Conservation (phyloP, 1,140 invertebrate species). For the Cotesia typhae region DNA sequence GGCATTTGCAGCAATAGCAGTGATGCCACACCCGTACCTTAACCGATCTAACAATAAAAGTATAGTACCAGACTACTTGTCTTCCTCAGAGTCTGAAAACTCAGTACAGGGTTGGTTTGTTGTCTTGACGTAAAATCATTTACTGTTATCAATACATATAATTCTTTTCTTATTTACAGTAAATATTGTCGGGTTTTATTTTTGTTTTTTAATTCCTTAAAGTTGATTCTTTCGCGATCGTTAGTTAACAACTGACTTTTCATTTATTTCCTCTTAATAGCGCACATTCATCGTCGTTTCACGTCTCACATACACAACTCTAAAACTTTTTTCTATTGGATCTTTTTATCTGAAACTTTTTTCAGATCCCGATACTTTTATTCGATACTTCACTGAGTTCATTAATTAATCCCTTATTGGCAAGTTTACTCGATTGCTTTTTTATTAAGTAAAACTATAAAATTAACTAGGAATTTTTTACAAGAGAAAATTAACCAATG, state of each 20-base stretch:
- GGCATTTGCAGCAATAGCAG: slow-evolving; percentile 1
- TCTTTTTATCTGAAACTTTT: too few species aligned
- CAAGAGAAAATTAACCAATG: too few species aligned
- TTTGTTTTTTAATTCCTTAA: slow-evolving; percentile 5
- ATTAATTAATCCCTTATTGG: too few species aligned
- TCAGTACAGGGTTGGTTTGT: not conserved
- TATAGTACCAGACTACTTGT: slow-evolving; percentile 13
- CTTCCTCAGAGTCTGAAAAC: too few species aligned
- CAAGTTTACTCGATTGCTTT: too few species aligned
- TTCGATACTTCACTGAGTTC: too few species aligned
- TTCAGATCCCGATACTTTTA: too few species aligned
- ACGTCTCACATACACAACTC: not conserved
- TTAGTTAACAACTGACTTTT: slow-evolving; percentile 13
- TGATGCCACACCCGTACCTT: slow-evolving; percentile 24
- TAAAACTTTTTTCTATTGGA: too few species aligned
- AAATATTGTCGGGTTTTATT: slow-evolving; percentile 6
- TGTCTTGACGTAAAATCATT: slow-evolving; percentile 28
- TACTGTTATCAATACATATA: slow-evolving; percentile 21
- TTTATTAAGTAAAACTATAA: too few species aligned
- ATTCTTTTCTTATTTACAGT: slow-evolving; percentile 1
- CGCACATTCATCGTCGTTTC: slow-evolving; percentile 2
- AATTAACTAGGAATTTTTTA: too few species aligned
- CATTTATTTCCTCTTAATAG: slow-evolving; percentile 20
- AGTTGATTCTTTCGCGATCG: not conserved
- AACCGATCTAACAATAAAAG: slow-evolving; percentile 46